Evolutionary conservation across 1,140 invertebrate genomes (phyloP).

Genomic region (Apis cerana): DNA sequence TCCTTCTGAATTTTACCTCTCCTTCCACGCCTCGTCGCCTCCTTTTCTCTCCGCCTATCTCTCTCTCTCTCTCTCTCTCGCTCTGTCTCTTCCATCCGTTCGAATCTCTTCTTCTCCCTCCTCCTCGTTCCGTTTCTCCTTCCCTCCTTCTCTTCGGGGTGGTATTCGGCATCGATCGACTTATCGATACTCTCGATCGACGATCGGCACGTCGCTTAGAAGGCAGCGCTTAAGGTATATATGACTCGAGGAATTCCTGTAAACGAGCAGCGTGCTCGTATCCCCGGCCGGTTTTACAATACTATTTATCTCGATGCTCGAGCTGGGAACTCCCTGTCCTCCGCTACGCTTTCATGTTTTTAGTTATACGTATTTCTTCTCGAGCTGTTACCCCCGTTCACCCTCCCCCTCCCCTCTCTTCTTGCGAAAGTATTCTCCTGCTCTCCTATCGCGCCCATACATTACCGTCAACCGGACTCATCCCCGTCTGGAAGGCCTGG

Average conservation of each 20-base stretch:
- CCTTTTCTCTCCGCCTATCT: too few relatives aligned
- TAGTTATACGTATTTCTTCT: conserved; percentile 38
- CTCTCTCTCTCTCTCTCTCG: not conserved
- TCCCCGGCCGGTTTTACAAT: conserved; percentile 35
- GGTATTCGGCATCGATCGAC: conserved; percentile 48
- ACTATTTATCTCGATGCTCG: conserved; percentile 43
- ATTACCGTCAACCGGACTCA: conserved; percentile 27
- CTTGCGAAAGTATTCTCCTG: conserved; percentile 33
- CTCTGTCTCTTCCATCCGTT: not conserved
- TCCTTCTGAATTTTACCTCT: conserved; percentile 8
- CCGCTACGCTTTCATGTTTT: conserved; percentile 45
- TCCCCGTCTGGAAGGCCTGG: not conserved
- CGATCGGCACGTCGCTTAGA: conserved; percentile 42
- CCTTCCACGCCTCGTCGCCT: not conserved
- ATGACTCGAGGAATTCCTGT: conserved; percentile 49
- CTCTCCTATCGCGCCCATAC: not conserved
- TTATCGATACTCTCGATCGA: conserved; percentile 49
- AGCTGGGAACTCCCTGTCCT: conserved; percentile 11
- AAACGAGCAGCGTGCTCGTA: conserved; percentile 44
- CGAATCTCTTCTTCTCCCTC: not conserved
- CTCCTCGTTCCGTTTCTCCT: not conserved
- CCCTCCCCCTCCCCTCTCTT: not conserved
- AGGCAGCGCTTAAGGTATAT: conserved; percentile 33
- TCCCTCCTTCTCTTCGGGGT: not conserved
- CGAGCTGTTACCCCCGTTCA: not conserved